Evolutionary conservation across 2,113 vertebrate genomes (phyloP).

Genomic region (Hirundichthys speculiger): DNA sequence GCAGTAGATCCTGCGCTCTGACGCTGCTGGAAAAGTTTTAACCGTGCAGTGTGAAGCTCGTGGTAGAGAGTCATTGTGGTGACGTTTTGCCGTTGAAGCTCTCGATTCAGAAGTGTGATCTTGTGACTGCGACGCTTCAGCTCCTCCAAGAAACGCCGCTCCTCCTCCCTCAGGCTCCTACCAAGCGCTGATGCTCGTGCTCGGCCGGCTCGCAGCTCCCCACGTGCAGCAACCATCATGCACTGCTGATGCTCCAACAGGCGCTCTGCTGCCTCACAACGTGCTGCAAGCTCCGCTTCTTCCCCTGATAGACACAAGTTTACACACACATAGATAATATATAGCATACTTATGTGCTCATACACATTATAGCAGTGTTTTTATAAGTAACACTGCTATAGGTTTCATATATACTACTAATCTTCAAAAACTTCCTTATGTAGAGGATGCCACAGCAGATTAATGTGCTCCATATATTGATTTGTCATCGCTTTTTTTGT

Average conservation of each 20-base stretch:
- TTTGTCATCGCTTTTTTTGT: no score
- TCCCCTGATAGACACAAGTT: conserved; percentile 59
- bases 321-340: neutral
- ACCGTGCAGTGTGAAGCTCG: conserved; percentile 86
- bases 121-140: conserved; percentile 92
- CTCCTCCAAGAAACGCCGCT: conserved; percentile 92
- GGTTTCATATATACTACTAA: no score
- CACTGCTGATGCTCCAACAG: conserved; percentile 86
- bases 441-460: no score
- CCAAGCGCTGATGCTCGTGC: conserved; percentile 86
- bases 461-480: no score
- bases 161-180: conserved; percentile 86
- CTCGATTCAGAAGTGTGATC: conserved; percentile 88
- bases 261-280: conserved; percentile 83
- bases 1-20: conserved; percentile 41
- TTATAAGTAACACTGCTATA: no score
- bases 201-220: conserved; percentile 87
- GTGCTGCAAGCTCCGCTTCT: conserved; percentile 85
- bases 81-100: conserved; percentile 91
- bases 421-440: no score
- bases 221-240: conserved; percentile 81
- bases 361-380: neutral
- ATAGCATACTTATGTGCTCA: neutral
- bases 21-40: conserved; percentile 81
- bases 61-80: conserved; percentile 88